Evolutionary conservation across 2,113 vertebrate species (phyloP).

Genomic region (Calypte anna): DNA sequence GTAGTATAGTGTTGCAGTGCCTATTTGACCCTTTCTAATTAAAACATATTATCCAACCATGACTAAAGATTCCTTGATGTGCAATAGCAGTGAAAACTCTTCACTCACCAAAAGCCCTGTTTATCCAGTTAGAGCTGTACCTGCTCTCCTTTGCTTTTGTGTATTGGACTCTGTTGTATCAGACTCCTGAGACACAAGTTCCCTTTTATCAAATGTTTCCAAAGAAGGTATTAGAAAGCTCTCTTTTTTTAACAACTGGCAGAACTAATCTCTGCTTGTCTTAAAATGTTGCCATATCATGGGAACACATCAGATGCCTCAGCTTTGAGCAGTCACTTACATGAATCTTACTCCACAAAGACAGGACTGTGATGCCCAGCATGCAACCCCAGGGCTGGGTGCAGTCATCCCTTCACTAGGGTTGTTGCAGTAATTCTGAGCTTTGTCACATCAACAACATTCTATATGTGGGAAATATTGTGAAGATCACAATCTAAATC

Average conservation of each 20-base stretch:
- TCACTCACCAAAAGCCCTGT: neutral
- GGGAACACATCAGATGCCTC: accelerated
- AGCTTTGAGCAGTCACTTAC: neutral
- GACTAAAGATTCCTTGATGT: neutral
- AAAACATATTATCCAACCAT: neutral
- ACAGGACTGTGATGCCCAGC: neutral
- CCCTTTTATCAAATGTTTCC: neutral
- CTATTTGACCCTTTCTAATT: neutral
- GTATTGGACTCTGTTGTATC: neutral
- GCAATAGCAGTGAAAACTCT: neutral
- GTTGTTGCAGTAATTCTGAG: neutral
- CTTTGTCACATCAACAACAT: neutral
- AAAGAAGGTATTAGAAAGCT: neutral
- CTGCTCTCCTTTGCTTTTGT: neutral
- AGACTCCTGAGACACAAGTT: neutral
- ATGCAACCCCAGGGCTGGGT: accelerated
- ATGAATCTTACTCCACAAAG: neutral
- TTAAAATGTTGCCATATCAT: neutral
- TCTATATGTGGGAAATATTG: neutral
- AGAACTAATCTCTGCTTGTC: neutral
- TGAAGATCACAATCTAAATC: neutral
- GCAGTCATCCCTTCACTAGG: neutral
- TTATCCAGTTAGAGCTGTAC: neutral
- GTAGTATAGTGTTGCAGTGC: neutral
- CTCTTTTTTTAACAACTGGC: neutral